Evolutionary conservation across 2,888 invertebrate genomes (phyloP).

Genomic region (Invenusta paracnida): DNA sequence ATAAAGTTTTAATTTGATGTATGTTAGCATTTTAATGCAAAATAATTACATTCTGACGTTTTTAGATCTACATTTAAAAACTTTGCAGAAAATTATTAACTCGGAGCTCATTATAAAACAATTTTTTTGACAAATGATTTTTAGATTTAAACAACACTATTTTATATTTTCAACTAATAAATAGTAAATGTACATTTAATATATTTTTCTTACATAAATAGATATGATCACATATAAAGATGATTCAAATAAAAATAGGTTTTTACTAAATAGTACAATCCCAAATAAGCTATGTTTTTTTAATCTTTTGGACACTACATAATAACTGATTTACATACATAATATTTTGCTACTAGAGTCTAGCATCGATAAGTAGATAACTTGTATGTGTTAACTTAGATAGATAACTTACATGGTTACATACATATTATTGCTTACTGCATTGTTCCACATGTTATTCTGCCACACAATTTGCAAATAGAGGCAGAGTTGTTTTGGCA

Average conservation of each 20-base stretch:
- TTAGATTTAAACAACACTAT: neutral
- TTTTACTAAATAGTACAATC: neutral
- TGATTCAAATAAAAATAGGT: neutral
- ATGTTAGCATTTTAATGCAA: neutral
- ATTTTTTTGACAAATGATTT: neutral
- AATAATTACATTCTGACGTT: neutral
- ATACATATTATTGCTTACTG: too few species aligned
- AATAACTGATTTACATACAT: neutral
- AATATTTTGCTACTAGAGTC: neutral
- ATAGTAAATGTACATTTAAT: neutral
- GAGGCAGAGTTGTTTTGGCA: conserved; percentile 23
- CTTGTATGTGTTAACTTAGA: neutral
- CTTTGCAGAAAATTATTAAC: neutral
- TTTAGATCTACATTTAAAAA: neutral
- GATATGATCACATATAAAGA: neutral
- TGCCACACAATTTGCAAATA: conserved; percentile 1
- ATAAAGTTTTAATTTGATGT: neutral
- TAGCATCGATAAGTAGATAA: neutral
- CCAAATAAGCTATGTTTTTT: neutral
- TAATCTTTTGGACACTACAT: neutral
- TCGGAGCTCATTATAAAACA: neutral
- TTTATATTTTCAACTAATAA: neutral
- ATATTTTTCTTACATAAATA: neutral
- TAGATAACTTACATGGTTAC: too few species aligned
- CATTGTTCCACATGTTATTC: neutral